Percentiles rank a stretch among this genome's conserved stretches.
These are phyloP conservation scores for Erythrocebus patas DNA, from an alignment of 2,113 vertebrate genomes.

Conservation along the genomic window DNA sequence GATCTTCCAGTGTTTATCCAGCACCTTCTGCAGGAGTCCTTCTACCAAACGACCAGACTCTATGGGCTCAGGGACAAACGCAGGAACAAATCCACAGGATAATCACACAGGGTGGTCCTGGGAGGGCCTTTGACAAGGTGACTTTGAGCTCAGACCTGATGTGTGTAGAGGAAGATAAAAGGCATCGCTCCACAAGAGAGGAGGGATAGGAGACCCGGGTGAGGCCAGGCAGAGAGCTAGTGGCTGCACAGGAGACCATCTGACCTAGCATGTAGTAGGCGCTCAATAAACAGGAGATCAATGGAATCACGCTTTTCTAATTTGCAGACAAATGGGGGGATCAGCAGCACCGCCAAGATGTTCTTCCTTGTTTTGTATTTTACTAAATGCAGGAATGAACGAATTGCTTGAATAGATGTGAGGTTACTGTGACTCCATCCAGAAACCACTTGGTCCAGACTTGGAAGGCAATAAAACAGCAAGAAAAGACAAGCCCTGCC, in stretches of 20 bases:
- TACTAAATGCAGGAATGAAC: not conserved
- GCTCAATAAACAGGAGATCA: not conserved
- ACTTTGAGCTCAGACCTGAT: not conserved
- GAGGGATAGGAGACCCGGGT: not conserved
- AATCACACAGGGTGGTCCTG: not conserved
- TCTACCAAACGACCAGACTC: not conserved
- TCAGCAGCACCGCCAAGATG: not conserved
- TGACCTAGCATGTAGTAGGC: rapidly evolving
- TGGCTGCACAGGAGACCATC: not conserved
- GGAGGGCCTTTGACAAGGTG: not conserved
- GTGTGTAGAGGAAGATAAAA: not conserved
- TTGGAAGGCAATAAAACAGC: not conserved
- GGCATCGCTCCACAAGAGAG: rapidly evolving
- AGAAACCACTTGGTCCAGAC: not conserved
- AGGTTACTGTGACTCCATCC: not conserved
- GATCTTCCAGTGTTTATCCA: not conserved
- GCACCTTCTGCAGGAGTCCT: not conserved
- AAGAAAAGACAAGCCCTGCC: not conserved
- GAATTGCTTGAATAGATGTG: not conserved
- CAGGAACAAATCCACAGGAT: not conserved
- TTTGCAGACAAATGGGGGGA: not conserved
- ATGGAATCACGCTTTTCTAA: not conserved
- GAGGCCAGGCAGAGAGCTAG: not conserved
- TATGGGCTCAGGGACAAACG: not conserved
- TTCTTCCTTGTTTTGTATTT: not conserved